These are phyloP conservation scores for Rhingia rostrata DNA, from an alignment of 2,888 invertebrate genomes.

Conservation along the genomic window DNA sequence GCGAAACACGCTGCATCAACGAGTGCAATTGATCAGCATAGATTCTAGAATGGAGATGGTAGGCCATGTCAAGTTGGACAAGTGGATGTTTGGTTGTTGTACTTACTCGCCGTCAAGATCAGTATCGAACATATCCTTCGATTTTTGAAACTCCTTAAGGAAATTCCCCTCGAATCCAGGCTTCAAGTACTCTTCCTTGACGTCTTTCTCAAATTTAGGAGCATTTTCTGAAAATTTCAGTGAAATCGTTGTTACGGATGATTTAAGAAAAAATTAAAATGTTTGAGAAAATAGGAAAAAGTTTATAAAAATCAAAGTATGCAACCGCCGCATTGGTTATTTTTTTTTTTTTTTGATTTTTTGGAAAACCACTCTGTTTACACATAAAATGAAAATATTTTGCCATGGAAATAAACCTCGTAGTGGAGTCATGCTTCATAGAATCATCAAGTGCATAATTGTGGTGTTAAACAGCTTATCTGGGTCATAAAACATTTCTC, in stretches of 20 bases:
- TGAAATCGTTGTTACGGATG: background rate
- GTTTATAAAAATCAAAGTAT: too few species aligned
- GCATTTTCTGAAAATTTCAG: conserved; percentile 75
- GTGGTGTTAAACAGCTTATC: too few species aligned
- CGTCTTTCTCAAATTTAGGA: conserved; percentile 79
- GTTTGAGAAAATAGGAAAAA: background rate
- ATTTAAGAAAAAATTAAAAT: background rate
- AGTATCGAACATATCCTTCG: conserved; percentile 81
- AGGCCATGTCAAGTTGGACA: background rate
- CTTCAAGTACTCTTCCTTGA: conserved; percentile 85
- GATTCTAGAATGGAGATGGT: conserved; percentile 76
- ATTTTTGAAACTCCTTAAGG: conserved; percentile 79
- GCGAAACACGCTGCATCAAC: conserved; percentile 80
- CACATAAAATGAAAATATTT: too few species aligned
- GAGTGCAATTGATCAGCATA: conserved; percentile 81
- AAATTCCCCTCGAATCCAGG: conserved; percentile 82
- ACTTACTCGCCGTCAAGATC: conserved; percentile 85
- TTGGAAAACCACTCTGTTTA: too few species aligned
- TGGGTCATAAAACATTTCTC: too few species aligned
- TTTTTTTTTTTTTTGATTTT: too few species aligned
- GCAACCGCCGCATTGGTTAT: too few species aligned
- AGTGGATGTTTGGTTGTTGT: background rate
- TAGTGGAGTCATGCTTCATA: too few species aligned
- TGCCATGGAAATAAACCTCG: too few species aligned
- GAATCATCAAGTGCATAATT: too few species aligned